Conservation (phyloP, 2,797 vertebrate genomes). For the Ataeniobius toweri region DNA sequence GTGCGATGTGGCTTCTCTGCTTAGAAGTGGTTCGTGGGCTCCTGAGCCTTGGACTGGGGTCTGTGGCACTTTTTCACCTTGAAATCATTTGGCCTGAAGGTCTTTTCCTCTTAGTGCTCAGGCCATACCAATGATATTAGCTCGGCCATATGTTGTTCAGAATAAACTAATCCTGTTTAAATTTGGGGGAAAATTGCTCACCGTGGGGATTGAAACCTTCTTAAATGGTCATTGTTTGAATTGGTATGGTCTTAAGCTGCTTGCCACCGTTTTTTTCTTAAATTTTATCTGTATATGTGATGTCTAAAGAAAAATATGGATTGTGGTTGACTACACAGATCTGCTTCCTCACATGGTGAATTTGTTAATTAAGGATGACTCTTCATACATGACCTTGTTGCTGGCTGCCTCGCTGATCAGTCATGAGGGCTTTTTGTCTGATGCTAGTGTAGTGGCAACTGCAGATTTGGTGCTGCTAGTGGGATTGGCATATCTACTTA, state of each 20-base stretch:
- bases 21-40: slow-evolving; percentile 99
- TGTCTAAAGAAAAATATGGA: slow-evolving; percentile 20
- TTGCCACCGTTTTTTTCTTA: background rate
- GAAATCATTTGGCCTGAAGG: slow-evolving; percentile 80
- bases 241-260: slow-evolving; percentile 87
- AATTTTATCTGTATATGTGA: background rate
- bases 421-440: slow-evolving; percentile 67
- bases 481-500: slow-evolving; percentile 23
- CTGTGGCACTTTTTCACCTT: slow-evolving; percentile 87
- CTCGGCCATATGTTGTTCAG: slow-evolving; percentile 34
- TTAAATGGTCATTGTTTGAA: slow-evolving; percentile 51
- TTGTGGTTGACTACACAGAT: slow-evolving; percentile 25
- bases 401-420: slow-evolving; percentile 40
- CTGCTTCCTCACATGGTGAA: slow-evolving; percentile 49
- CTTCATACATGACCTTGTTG: slow-evolving; percentile 61
- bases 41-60: slow-evolving; percentile 99
- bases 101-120: slow-evolving; percentile 78
- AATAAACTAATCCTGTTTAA: slow-evolving; percentile 59
- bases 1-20: slow-evolving; percentile 99
- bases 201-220: slow-evolving; percentile 22
- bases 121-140: slow-evolving; percentile 88
- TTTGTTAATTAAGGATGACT: slow-evolving; percentile 64
- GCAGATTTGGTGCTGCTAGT: slow-evolving; percentile 16
- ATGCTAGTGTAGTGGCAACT: slow-evolving; percentile 26
- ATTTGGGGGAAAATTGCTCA: slow-evolving; percentile 29